Percentiles rank a stretch among this genome's conserved stretches.
Evolutionary conservation across 2,888 invertebrate species (phyloP).

Genomic region (Agriopis marginaria): DNA sequence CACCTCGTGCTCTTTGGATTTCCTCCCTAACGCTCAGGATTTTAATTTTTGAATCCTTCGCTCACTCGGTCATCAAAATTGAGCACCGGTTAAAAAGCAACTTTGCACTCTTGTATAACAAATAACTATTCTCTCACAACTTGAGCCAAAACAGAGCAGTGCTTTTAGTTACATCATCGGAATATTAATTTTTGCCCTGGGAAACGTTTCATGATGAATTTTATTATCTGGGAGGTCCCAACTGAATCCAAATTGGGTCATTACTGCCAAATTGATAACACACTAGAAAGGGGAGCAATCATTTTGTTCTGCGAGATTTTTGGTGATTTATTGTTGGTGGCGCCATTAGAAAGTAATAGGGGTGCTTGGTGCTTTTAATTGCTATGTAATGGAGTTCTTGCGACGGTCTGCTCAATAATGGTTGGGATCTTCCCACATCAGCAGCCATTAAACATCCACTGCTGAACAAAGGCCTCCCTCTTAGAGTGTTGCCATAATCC

Average conservation of each 20-base stretch:
- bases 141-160: constrained; percentile 56
- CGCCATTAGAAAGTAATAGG: constrained; percentile 50
- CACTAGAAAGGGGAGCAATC: constrained; percentile 63
- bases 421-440: neutral
- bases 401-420: constrained; percentile 20
- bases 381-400: constrained; percentile 39
- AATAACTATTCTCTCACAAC: constrained; percentile 31
- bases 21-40: no score
- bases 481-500: no score
- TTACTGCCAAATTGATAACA: constrained; percentile 82
- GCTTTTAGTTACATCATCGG: constrained; percentile 80
- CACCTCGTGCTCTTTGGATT: no score
- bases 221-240: constrained; percentile 77
- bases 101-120: no score
- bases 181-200: constrained; percentile 84
- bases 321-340: constrained; percentile 53
- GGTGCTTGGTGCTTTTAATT: constrained; percentile 36
- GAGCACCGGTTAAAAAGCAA: no score
- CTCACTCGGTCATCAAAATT: no score
- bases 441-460: no score
- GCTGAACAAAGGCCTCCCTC: no score
- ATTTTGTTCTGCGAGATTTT: constrained; percentile 57
- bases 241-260: constrained; percentile 82
- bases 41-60: no score
- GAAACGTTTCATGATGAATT: constrained; percentile 82